phyloP scores from a whole-genome alignment of 2,797 vertebrate species.

The Gymnothorax javanicus region DNA sequence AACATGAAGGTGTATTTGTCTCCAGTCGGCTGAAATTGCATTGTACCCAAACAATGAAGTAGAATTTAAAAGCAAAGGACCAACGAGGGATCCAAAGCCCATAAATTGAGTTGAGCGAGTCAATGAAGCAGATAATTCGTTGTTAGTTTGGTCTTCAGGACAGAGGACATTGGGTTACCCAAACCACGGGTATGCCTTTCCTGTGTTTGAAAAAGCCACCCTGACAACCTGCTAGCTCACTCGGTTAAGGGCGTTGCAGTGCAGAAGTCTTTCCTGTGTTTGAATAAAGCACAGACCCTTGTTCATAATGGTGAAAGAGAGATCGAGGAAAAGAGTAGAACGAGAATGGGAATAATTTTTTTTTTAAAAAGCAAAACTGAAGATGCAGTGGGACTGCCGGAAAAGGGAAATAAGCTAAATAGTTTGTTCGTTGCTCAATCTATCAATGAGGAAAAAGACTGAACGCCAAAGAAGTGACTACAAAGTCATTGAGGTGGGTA shows the following conservation, averaged over 20 bases:
- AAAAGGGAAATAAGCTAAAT: too few species aligned
- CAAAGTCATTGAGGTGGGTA: background rate
- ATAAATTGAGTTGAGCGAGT: background rate
- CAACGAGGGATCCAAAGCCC: background rate
- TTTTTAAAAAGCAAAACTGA: background rate
- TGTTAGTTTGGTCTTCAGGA: background rate
- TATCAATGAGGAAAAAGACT: background rate
- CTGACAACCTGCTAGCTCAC: too few species aligned
- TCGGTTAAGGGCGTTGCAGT: too few species aligned
- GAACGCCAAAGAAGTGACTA: background rate
- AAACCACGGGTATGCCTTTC: too few species aligned
- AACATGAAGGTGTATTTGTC: background rate
- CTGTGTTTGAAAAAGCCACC: too few species aligned
- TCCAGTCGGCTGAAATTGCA: background rate
- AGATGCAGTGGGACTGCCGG: too few species aligned
- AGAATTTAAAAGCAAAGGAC: background rate
- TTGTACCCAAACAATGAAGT: background rate
- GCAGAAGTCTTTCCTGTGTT: too few species aligned
- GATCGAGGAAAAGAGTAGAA: slow-evolving; percentile 10
- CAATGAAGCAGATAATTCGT: background rate
- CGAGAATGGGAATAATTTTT: background rate
- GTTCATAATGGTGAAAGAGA: background rate
- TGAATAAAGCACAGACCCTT: slow-evolving; percentile 15
- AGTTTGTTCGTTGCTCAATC: too few species aligned
- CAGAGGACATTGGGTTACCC: background rate